phyloP scores from a whole-genome alignment of 2,888 invertebrate genomes.

The Conops quadrifasciatus region DNA sequence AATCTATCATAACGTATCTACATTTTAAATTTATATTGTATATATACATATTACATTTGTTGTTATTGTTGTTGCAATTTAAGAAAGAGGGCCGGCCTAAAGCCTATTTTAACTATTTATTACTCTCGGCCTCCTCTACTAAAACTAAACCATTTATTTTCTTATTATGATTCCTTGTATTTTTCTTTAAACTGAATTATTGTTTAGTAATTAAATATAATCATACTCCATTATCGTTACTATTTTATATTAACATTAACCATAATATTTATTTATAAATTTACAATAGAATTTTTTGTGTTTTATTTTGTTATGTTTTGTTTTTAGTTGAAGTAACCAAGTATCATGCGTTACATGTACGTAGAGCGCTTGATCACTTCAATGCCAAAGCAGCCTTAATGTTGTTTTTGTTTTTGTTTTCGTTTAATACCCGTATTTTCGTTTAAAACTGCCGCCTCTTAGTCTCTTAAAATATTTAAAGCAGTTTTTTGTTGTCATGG shows the following conservation, averaged over 20 bases:
- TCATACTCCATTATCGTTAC: not conserved
- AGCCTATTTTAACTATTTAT: too few relatives aligned
- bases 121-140: too few relatives aligned
- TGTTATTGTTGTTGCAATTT: not conserved
- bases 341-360: not conserved
- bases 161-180: too few relatives aligned
- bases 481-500: conserved; percentile 7
- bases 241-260: not conserved
- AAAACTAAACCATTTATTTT: too few relatives aligned
- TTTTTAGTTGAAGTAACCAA: not conserved
- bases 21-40: too few relatives aligned
- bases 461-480: conserved; percentile 18
- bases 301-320: not conserved
- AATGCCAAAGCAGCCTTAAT: conserved; percentile 13
- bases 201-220: not conserved
- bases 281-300: not conserved
- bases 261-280: too few relatives aligned
- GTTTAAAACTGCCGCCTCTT: conserved; percentile 19
- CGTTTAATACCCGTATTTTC: conserved; percentile 30
- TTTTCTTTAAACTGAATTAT: not conserved
- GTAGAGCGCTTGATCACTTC: not conserved
- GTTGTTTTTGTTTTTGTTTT: conserved; percentile 17
- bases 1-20: too few relatives aligned
- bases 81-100: too few relatives aligned
- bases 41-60: not conserved